A percentile compares a stretch with the other conserved stretches of the same genome.
Conservation (phyloP, 2,888 invertebrate genomes). For the Cosmia trapezina region DNA sequence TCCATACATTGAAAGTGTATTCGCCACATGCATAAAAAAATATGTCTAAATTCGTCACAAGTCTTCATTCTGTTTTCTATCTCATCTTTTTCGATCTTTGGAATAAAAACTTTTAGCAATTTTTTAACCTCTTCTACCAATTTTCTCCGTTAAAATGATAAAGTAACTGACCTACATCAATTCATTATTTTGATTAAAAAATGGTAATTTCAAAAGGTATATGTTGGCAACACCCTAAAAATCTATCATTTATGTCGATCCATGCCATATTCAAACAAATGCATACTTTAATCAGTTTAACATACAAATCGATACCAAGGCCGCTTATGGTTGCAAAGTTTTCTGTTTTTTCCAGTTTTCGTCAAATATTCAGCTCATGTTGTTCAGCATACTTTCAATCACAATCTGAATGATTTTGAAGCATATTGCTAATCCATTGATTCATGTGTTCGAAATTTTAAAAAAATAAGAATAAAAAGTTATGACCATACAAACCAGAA, state of each 20-base stretch:
- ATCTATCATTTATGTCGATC: slow-evolving; percentile 15
- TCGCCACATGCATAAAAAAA: no score
- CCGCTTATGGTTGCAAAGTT: slow-evolving; percentile 1
- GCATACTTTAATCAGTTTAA: slow-evolving; percentile 22
- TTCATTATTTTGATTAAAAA: background rate
- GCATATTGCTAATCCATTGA: no score
- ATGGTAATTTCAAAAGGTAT: background rate
- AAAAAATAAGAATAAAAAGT: no score
- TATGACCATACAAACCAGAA: no score
- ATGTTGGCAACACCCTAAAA: slow-evolving; percentile 27
- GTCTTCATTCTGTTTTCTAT: background rate
- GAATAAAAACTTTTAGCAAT: background rate
- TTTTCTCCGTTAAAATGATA: background rate
- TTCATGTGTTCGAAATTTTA: no score
- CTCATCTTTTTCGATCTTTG: background rate
- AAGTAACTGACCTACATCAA: background rate
- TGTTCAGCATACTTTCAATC: no score
- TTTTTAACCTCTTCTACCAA: no score
- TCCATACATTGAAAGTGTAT: no score
- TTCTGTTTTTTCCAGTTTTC: background rate
- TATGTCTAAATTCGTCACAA: background rate
- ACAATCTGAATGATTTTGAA: no score
- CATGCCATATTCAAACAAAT: slow-evolving; percentile 13
- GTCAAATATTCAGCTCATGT: no score
- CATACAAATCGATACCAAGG: slow-evolving; percentile 44